Percentiles rank a stretch among this genome's conserved stretches.
Evolutionary conservation across 2,113 vertebrate genomes (phyloP).

Genomic region (Tringa solitaria): DNA sequence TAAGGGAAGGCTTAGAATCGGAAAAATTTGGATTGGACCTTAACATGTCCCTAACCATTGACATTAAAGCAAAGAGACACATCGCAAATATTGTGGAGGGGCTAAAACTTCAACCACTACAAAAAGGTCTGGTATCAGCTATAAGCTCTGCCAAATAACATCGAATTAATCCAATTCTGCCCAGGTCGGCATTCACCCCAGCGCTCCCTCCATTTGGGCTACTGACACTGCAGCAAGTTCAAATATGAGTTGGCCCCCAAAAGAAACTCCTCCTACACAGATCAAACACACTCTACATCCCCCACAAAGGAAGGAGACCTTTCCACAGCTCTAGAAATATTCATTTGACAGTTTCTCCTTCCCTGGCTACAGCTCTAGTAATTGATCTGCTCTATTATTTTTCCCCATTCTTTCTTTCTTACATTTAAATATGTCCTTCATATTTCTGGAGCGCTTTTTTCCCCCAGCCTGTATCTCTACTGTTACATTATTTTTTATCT

Average conservation of each 20-base stretch:
- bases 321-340: constrained; percentile 35
- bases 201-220: not conserved
- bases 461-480: not conserved
- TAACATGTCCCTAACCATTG: not conserved
- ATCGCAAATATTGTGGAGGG: not conserved
- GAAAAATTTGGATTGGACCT: not conserved
- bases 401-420: constrained; percentile 42
- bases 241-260: not conserved
- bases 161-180: not conserved
- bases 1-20: not conserved
- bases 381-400: constrained; percentile 70
- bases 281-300: not conserved
- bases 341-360: constrained; percentile 38
- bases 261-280: not conserved
- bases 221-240: not conserved
- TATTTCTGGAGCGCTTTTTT: constrained; percentile 29
- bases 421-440: constrained; percentile 68
- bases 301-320: not conserved
- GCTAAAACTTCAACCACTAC: not conserved
- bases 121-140: not conserved
- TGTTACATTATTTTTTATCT: constrained; percentile 42
- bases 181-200: not conserved
- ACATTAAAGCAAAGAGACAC: not conserved
- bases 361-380: constrained; percentile 35
- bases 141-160: not conserved